phyloP scores from a whole-genome alignment of 2,797 vertebrate genomes.

The Tolypeutes matacus region DNA sequence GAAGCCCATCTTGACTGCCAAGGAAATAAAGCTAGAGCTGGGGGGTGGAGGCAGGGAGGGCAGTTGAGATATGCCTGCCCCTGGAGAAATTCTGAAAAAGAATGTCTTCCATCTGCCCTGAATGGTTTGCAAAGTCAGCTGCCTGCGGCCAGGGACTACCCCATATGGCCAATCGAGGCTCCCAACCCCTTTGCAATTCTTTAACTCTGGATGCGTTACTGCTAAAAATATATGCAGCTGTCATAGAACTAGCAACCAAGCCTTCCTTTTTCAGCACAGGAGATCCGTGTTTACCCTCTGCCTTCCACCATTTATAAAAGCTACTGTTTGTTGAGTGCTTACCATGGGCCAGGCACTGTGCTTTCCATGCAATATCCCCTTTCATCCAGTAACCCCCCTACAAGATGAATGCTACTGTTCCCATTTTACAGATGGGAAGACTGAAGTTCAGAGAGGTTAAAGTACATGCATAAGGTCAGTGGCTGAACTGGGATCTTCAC shows the following conservation, averaged over 20 bases:
- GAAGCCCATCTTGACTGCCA: background rate
- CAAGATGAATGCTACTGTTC: background rate
- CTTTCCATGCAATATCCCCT: background rate
- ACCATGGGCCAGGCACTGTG: background rate
- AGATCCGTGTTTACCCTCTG: too few relatives aligned
- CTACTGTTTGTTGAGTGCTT: background rate
- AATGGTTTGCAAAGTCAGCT: background rate
- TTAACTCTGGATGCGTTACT: background rate
- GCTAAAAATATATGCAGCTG: background rate
- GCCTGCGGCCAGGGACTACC: background rate
- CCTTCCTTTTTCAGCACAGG: background rate
- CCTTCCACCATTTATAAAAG: background rate
- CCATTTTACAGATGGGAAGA: background rate
- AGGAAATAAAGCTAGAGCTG: background rate
- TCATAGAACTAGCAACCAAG: fast-evolving
- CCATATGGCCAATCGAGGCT: fast-evolving
- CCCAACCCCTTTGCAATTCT: background rate
- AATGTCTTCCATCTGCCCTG: background rate
- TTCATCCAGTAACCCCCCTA: background rate
- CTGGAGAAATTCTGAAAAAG: background rate
- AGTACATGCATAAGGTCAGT: background rate
- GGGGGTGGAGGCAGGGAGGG: background rate
- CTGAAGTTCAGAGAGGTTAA: background rate
- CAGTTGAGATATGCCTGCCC: background rate
- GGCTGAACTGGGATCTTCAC: background rate